Evolutionary conservation across 1,140 invertebrate genomes (phyloP).

Genomic region (Magallana gigas): DNA sequence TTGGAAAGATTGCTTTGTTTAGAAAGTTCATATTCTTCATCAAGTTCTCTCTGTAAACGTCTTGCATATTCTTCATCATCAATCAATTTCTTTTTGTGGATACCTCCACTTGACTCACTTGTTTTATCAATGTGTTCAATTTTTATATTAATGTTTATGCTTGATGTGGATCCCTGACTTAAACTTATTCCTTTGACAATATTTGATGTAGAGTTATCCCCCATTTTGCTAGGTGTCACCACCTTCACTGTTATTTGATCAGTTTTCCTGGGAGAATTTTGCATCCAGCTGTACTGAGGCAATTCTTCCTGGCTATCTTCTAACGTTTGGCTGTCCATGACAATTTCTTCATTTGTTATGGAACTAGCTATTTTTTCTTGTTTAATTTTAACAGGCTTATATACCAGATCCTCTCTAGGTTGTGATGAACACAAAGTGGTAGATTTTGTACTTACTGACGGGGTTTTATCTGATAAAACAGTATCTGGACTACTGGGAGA

Average conservation of each 20-base stretch:
- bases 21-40: conserved; percentile 20
- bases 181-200: background rate
- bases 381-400: background rate
- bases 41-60: conserved; percentile 37
- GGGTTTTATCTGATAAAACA: background rate
- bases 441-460: background rate
- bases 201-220: background rate
- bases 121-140: conserved; percentile 13
- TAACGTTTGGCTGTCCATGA: conserved; percentile 6
- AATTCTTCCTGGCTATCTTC: conserved; percentile 13
- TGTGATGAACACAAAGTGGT: background rate
- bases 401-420: background rate
- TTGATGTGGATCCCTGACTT: conserved; percentile 5
- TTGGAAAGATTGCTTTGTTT: background rate
- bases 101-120: background rate
- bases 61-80: conserved; percentile 46
- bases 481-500: background rate
- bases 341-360: conserved; percentile 21
- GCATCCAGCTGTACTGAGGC: background rate
- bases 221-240: background rate
- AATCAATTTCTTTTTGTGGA: background rate
- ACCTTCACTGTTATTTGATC: conserved; percentile 10
- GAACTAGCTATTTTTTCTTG: background rate
- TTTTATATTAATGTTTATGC: conserved; percentile 11
- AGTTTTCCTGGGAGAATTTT: background rate